Evolutionary conservation across 2,888 invertebrate genomes (phyloP).

Genomic region (Drosophila crucigera): DNA sequence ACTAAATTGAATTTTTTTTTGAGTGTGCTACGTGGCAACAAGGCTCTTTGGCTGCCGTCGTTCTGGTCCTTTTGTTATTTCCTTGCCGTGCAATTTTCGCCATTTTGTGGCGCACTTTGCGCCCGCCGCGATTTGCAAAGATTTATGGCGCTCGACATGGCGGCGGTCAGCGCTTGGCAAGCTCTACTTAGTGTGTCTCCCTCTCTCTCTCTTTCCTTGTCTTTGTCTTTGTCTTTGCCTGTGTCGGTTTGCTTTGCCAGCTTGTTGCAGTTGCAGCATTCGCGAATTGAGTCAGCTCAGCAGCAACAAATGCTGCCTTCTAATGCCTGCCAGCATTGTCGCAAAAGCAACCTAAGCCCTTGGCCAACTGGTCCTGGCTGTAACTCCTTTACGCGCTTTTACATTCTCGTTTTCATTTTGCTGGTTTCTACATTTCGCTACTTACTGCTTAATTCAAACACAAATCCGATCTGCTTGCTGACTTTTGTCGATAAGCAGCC

Average conservation of each 20-base stretch:
- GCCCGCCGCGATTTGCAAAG: constrained; percentile 75
- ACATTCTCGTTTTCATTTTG: constrained; percentile 51
- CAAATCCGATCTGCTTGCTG: constrained; percentile 73
- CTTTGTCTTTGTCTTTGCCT: neutral
- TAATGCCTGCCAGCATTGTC: constrained; percentile 73
- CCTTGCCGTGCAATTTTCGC: constrained; percentile 74
- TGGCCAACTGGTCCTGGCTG: constrained; percentile 34
- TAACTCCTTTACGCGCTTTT: constrained; percentile 58
- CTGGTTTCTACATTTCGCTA: constrained; percentile 26
- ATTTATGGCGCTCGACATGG: constrained; percentile 80
- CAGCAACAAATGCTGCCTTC: constrained; percentile 53
- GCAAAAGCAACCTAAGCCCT: constrained; percentile 46
- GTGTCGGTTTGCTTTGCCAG: neutral
- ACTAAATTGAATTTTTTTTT: neutral
- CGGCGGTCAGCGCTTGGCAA: constrained; percentile 52
- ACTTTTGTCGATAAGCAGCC: constrained; percentile 72
- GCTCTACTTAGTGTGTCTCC: constrained; percentile 55
- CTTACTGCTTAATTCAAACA: constrained; percentile 74
- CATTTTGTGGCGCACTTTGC: constrained; percentile 76
- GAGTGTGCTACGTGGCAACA: neutral
- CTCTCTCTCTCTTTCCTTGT: neutral
- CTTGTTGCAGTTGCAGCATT: constrained; percentile 49
- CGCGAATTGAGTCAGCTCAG: constrained; percentile 45
- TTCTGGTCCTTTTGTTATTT: constrained; percentile 60
- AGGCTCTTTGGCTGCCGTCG: constrained; percentile 7